These are phyloP conservation scores for Procambarus clarkii DNA, from an alignment of 1,140 invertebrate genomes.

Conservation along the genomic window DNA sequence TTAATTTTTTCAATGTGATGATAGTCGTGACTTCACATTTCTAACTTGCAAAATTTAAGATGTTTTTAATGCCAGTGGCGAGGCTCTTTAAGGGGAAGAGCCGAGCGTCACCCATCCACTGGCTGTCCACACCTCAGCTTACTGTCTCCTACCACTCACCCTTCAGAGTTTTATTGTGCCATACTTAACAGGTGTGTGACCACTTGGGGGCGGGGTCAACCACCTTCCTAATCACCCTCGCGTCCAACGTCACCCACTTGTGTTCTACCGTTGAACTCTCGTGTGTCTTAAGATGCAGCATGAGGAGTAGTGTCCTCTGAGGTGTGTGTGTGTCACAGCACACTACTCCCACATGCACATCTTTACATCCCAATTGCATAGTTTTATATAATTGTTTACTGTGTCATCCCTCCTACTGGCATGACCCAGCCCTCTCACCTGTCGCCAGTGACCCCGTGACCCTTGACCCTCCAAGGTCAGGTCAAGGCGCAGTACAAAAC, in stretches of 20 bases:
- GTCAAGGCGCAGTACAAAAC: constrained; percentile 65
- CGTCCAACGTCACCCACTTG: constrained; percentile 6
- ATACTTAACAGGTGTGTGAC: constrained; percentile 58
- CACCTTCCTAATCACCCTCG: constrained; percentile 9
- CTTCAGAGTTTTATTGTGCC: constrained; percentile 59
- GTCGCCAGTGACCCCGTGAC: constrained; percentile 37
- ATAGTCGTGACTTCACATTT: neutral
- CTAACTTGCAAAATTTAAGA: too few relatives aligned
- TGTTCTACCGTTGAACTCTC: neutral
- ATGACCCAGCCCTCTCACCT: constrained; percentile 40
- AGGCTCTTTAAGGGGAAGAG: too few relatives aligned
- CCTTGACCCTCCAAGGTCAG: constrained; percentile 20
- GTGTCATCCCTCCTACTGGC: constrained; percentile 17
- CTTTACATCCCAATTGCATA: neutral
- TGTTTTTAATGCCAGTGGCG: too few relatives aligned
- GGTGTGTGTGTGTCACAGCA: neutral
- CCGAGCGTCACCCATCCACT: too few relatives aligned
- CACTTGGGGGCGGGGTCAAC: constrained; percentile 25
- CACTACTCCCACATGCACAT: neutral
- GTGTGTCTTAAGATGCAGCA: neutral
- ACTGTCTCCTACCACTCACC: neutral
- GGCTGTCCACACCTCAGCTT: constrained; percentile 10
- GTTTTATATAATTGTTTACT: neutral
- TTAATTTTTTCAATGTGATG: neutral
- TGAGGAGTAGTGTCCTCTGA: neutral